These are phyloP conservation scores for Meteorus sp. DNA, from an alignment of 1,140 invertebrate genomes.

Conservation along the genomic window DNA sequence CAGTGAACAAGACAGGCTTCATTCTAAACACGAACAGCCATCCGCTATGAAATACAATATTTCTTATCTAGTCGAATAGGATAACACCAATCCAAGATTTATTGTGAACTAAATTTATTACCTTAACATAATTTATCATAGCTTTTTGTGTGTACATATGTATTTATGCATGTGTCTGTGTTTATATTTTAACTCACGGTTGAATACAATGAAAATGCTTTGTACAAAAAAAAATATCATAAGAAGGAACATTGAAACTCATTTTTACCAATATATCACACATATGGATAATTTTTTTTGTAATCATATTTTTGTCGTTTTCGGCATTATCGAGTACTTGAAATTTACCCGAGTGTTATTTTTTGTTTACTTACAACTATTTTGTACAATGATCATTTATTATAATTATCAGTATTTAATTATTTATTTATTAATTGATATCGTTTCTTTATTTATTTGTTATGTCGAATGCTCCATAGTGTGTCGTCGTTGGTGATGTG, in stretches of 20 bases:
- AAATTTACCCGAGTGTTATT: too few relatives aligned
- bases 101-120: slow-evolving; percentile 1
- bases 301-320: not conserved
- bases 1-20: not conserved
- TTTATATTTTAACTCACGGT: not conserved
- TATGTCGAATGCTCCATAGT: slow-evolving; percentile 12
- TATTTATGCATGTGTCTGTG: not conserved
- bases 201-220: slow-evolving; percentile 17
- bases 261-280: slow-evolving; percentile 4
- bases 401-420: not conserved
- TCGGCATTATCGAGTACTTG: not conserved
- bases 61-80: slow-evolving; percentile 5
- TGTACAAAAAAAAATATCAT: slow-evolving; percentile 12
- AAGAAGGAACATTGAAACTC: slow-evolving; percentile 8
- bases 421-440: not conserved
- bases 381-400: slow-evolving; percentile 11
- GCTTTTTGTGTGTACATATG: too few relatives aligned
- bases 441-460: not conserved
- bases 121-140: not conserved
- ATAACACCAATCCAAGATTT: not conserved
- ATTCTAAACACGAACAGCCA: not conserved
- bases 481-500: slow-evolving; percentile 1
- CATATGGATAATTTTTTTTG: not conserved
- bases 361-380: slow-evolving; percentile 5
- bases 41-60: slow-evolving; percentile 1